Evolutionary conservation across 1,140 invertebrate species (phyloP), one percentile per base, ranked within the genome.

Genomic region (Sitodiplosis mosellana): DNA sequence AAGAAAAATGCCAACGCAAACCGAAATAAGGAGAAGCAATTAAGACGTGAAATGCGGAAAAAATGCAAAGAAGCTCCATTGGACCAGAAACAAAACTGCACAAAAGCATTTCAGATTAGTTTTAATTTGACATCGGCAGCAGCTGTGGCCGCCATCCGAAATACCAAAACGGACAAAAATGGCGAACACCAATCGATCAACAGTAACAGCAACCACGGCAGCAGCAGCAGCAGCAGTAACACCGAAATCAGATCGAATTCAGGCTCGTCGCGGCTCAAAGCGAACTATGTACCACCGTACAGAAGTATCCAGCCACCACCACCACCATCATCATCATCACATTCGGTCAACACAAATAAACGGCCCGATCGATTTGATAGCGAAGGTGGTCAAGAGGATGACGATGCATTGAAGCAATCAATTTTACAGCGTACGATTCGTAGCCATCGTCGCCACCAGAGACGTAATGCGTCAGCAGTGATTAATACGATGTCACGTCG

Each of bases 201-300:
- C 27, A 10, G 27, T 59, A 59, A 46, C 50, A 56, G 60, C 1
- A 60, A 60, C 49, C 61, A 61, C 14, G 61, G 59, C 1, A 59
- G 55, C 46, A 55, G 60, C 1, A 60, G 59, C 49, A 62, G 60
- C 14, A 61, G 59, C 1, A 59, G 55, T 46, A 55, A 58, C 10
- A 60, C 60, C 37, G 59, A 58, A 0, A 57, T 60, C 2, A 61
- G 27, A 27, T 27, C 27, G 27, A 27, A 27, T 27, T n/a, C n/a
- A n/a, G 27, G 27, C 3, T 27, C 27, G 27, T 27, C 27, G 10
- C 27, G 27, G 10, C 10, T 27, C 27, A 27, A 27, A 27, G 27
- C 27, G 10, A 27, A 27, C 27, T 27, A 27, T 27, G 27, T 27
- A 27, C 27, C 27, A 10, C 27, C 27, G 10, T 10, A 27, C 10